phyloP scores from a whole-genome alignment of 2,113 vertebrate species.

The Abramis brama region DNA sequence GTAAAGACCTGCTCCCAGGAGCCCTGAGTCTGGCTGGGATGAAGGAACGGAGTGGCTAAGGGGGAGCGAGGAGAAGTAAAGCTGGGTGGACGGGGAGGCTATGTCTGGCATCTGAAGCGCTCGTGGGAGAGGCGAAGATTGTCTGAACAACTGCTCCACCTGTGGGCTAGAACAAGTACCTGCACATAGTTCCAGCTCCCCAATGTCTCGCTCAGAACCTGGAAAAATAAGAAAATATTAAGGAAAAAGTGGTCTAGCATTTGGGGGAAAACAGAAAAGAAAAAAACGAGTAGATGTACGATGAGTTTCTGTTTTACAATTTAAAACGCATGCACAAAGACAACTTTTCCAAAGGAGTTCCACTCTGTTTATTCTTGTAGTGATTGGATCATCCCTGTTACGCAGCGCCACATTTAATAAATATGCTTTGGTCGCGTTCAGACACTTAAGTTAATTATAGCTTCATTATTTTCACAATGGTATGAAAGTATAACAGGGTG shows the following conservation, averaged over 20 bases:
- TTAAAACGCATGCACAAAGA: too few relatives aligned
- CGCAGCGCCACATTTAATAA: neutral
- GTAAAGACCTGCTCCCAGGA: slow-evolving; percentile 69
- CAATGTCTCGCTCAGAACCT: slow-evolving; percentile 68
- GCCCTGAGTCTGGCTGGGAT: slow-evolving; percentile 49
- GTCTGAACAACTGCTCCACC: slow-evolving; percentile 62
- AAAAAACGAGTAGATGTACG: neutral
- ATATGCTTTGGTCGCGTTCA: neutral
- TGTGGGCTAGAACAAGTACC: slow-evolving; percentile 50
- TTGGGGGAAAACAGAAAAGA: neutral
- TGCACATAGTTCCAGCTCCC: slow-evolving; percentile 61
- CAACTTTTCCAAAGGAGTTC: neutral
- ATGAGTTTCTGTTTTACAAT: neutral
- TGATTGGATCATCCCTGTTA: neutral
- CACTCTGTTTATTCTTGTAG: neutral
- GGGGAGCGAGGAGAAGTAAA: slow-evolving; percentile 54
- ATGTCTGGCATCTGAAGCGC: slow-evolving; percentile 52
- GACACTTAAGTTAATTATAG: neutral
- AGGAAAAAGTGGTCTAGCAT: neutral
- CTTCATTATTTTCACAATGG: neutral
- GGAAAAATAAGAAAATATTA: slow-evolving; percentile 14
- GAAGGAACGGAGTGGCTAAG: slow-evolving; percentile 51
- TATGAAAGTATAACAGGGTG: neutral
- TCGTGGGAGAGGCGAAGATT: slow-evolving; percentile 58
- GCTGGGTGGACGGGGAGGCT: slow-evolving; percentile 54